phyloP scores from a whole-genome alignment of 92 coral and sea anemone species.

The Umimayanthus chanpuru region DNA sequence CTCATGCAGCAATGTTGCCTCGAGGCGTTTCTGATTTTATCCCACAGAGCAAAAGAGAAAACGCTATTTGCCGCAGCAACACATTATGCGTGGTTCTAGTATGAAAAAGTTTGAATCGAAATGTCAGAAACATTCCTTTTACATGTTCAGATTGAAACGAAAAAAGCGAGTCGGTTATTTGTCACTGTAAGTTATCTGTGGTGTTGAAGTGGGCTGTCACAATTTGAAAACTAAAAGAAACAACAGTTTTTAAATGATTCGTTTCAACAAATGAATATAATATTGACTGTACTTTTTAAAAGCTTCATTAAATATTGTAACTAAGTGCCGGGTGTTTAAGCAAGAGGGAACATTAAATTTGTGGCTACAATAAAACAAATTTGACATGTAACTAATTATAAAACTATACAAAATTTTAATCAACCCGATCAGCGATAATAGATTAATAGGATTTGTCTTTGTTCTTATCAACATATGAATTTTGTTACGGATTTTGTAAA shows the following conservation, averaged over 20 bases:
- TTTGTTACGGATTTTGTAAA: background rate
- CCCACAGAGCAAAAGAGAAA: slow-evolving; percentile 3
- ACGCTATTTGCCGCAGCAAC: background rate
- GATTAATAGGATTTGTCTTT: too few species aligned
- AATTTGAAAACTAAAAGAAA: too few species aligned
- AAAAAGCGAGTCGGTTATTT: too few species aligned
- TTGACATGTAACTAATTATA: background rate
- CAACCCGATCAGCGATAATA: too few species aligned
- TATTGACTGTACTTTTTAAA: too few species aligned
- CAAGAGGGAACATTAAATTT: background rate
- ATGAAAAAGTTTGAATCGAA: background rate
- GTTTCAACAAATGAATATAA: too few species aligned
- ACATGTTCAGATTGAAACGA: background rate
- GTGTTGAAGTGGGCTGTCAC: too few species aligned
- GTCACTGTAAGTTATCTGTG: too few species aligned
- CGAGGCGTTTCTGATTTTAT: background rate
- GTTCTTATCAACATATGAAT: background rate
- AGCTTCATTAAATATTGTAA: too few species aligned
- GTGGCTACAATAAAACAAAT: too few species aligned
- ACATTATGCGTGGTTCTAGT: background rate
- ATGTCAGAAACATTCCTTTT: background rate
- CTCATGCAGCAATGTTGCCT: background rate
- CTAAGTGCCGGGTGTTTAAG: background rate
- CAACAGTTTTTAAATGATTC: too few species aligned
- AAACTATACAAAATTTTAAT: background rate